Conservation (phyloP, 2,113 vertebrate genomes). For the Chamaetylas fuelleborni region DNA sequence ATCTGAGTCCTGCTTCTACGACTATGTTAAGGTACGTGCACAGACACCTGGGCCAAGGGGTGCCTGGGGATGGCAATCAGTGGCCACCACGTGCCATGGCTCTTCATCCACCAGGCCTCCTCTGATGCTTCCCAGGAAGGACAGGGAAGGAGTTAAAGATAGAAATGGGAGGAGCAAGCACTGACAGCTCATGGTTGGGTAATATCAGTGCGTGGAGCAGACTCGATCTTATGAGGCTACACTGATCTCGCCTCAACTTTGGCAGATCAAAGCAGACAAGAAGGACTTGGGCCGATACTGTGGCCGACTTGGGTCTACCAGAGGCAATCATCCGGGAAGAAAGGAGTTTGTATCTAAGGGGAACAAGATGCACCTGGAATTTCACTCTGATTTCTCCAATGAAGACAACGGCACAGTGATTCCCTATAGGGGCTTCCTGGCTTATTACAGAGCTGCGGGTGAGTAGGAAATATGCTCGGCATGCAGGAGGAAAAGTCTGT, state of each 20-base stretch:
- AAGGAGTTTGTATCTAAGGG: slow-evolving; percentile 79
- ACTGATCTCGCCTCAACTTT: background rate
- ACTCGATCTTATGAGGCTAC: rapidly evolving
- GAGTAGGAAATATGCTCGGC: background rate
- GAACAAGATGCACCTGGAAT: slow-evolving; percentile 81
- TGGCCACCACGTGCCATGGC: background rate
- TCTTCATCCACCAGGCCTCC: background rate
- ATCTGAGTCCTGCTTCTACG: slow-evolving; percentile 83
- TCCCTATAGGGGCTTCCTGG: slow-evolving; percentile 83
- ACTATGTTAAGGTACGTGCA: slow-evolving; percentile 84
- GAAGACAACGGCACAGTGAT: slow-evolving; percentile 75
- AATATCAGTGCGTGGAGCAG: background rate
- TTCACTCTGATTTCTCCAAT: slow-evolving; percentile 85
- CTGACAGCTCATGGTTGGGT: background rate
- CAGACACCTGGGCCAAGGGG: background rate
- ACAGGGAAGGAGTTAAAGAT: background rate
- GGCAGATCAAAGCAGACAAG: slow-evolving; percentile 80
- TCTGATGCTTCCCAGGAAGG: background rate
- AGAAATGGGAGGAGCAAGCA: background rate
- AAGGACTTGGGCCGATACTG: slow-evolving; percentile 85
- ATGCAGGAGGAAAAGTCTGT: background rate
- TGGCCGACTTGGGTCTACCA: slow-evolving; percentile 76
- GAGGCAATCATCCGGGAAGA: slow-evolving; percentile 76
- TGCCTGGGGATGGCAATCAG: background rate
- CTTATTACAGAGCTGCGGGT: slow-evolving; percentile 88